phyloP scores from a whole-genome alignment of 2,888 invertebrate species.

The Auanema sp. region DNA sequence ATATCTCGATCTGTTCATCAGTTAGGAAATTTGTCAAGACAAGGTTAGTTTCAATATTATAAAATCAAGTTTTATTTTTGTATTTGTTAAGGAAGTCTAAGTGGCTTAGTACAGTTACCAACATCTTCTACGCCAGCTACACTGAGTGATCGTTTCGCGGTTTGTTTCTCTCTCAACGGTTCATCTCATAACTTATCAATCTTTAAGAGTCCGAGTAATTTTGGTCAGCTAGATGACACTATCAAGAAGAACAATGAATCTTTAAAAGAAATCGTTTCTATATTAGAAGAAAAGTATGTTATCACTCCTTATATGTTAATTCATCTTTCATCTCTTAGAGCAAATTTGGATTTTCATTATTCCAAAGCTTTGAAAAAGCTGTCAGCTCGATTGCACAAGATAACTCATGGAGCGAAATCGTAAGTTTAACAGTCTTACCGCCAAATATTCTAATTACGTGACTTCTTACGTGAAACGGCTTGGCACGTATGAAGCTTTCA shows the following conservation, averaged over 20 bases:
- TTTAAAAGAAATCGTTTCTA: conserved; percentile 38
- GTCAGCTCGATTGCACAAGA: conserved; percentile 40
- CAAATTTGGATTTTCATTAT: conserved; percentile 44
- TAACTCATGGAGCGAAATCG: conserved; percentile 36
- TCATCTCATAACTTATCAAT: background rate
- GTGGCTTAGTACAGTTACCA: conserved; percentile 40
- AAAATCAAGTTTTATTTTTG: background rate
- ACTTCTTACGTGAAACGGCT: background rate
- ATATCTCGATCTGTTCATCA: conserved; percentile 46
- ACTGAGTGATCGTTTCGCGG: conserved; percentile 39
- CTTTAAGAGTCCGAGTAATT: conserved; percentile 39
- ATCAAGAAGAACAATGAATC: conserved; percentile 40
- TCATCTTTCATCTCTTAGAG: conserved; percentile 9
- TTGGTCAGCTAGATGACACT: conserved; percentile 36
- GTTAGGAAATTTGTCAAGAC: conserved; percentile 34
- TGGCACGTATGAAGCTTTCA: background rate
- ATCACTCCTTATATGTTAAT: background rate
- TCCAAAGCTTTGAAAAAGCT: conserved; percentile 46
- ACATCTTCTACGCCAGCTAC: conserved; percentile 25
- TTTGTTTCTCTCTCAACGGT: background rate
- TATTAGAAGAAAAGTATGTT: conserved; percentile 42
- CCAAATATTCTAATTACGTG: background rate
- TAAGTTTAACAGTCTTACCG: conserved; percentile 16
- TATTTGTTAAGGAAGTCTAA: conserved; percentile 22
- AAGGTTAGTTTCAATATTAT: conserved; percentile 8